Percentiles rank a stretch among this genome's conserved stretches.
Evolutionary conservation across 2,113 vertebrate species (phyloP).

Genomic region (Perccottus glenii): DNA sequence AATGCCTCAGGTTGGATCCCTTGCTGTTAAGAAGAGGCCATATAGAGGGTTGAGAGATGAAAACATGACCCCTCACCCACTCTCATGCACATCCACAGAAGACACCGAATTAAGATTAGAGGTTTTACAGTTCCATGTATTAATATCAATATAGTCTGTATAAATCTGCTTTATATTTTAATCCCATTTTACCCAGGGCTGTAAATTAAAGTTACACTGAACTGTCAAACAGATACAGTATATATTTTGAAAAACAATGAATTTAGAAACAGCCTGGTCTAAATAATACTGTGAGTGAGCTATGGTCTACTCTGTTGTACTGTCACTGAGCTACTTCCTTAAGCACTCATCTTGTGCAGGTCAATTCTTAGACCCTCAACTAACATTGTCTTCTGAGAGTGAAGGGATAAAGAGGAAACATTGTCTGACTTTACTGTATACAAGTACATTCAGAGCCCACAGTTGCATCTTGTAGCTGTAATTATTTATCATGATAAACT

Average conservation of each 20-base stretch:
- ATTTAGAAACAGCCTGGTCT: no score
- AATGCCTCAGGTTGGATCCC: constrained; percentile 12
- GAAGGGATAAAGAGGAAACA: not conserved
- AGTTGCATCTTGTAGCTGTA: not conserved
- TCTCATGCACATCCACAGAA: constrained; percentile 16
- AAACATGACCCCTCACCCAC: constrained; percentile 33
- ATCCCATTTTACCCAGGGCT: no score
- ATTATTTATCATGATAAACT: not conserved
- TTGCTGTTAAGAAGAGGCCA: not conserved
- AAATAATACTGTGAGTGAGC: no score
- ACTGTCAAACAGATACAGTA: no score
- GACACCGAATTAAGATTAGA: not conserved
- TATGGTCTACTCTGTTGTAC: no score
- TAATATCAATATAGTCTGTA: not conserved
- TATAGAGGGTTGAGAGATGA: not conserved
- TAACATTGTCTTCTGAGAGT: not conserved
- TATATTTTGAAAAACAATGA: no score
- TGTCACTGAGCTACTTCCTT: not conserved
- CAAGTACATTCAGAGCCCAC: not conserved
- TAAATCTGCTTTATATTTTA: no score
- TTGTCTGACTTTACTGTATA: not conserved
- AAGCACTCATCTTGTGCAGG: not conserved
- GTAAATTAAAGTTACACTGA: no score
- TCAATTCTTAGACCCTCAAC: no score
- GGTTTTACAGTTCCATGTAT: not conserved